phyloP scores from a whole-genome alignment of 2,888 invertebrate genomes.

The Lycia hirtaria region DNA sequence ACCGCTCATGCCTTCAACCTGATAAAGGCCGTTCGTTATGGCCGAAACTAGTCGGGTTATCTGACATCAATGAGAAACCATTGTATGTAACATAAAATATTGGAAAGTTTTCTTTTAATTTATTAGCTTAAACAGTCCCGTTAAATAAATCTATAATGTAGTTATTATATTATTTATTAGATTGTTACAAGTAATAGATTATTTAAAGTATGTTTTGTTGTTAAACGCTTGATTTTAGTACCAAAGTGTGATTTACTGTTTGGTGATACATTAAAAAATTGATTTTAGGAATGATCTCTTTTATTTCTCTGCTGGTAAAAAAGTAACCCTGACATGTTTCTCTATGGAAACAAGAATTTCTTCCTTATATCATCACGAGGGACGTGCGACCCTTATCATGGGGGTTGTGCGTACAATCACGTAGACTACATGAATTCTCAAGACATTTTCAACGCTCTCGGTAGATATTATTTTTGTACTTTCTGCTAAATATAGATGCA shows the following conservation, averaged over 20 bases:
- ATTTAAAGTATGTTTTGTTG: slow-evolving; percentile 58
- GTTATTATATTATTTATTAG: background rate
- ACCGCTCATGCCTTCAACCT: too few species aligned
- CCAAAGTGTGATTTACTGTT: slow-evolving; percentile 69
- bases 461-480: too few species aligned
- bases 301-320: slow-evolving; percentile 7
- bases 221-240: slow-evolving; percentile 63
- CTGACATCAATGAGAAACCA: too few species aligned
- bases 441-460: too few species aligned
- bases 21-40: too few species aligned
- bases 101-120: background rate
- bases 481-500: too few species aligned
- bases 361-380: background rate
- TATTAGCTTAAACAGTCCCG: slow-evolving; percentile 1
- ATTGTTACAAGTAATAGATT: slow-evolving; percentile 42
- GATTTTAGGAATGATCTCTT: slow-evolving; percentile 49
- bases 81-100: too few species aligned
- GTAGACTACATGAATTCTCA: too few species aligned
- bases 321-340: background rate
- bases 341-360: background rate
- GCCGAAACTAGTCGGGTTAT: too few species aligned
- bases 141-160: background rate
- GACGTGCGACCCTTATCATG: background rate
- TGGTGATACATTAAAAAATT: slow-evolving; percentile 61
- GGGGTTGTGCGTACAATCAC: too few species aligned